Conservation (phyloP, 2,888 invertebrate genomes). For the Drosophila ochracea region DNA sequence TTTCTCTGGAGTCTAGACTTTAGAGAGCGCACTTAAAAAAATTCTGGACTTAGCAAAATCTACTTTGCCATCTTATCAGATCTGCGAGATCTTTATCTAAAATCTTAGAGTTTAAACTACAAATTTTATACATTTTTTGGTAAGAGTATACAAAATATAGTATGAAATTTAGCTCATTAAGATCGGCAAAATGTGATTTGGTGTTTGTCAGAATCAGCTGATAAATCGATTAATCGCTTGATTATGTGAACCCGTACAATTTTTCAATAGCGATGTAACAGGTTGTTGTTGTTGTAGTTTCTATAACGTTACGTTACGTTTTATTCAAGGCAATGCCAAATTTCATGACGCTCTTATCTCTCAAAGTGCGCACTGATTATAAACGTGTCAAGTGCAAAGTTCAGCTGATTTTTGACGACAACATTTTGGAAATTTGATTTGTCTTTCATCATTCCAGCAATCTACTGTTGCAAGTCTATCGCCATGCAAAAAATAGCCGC, state of each 20-base stretch:
- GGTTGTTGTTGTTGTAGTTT: constrained; percentile 13
- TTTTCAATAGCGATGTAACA: constrained; percentile 59
- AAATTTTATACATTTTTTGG: not conserved
- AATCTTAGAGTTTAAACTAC: not conserved
- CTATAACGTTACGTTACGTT: not conserved
- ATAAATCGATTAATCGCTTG: constrained; percentile 73
- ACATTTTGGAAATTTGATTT: constrained; percentile 12
- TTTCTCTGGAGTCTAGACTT: not conserved
- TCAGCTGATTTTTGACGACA: constrained; percentile 8
- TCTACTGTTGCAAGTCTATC: constrained; percentile 46
- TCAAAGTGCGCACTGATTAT: constrained; percentile 23
- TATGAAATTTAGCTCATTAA: constrained; percentile 41
- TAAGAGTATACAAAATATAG: not conserved
- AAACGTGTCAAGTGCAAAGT: constrained; percentile 39
- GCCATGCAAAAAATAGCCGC: not conserved
- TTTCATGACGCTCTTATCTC: constrained; percentile 42
- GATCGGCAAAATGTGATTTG: constrained; percentile 26
- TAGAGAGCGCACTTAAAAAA: not conserved
- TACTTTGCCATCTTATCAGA: not conserved
- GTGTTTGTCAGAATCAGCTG: constrained; percentile 59
- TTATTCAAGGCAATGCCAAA: constrained; percentile 33
- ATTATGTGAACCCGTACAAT: constrained; percentile 62
- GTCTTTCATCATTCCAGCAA: too few relatives aligned
- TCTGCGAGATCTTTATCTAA: not conserved
- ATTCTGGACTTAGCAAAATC: not conserved